A percentile compares a stretch with the other conserved stretches of the same genome.
These are phyloP conservation scores for Anguilla japonica DNA, from an alignment of 2,113 vertebrate genomes.

Conservation along the genomic window DNA sequence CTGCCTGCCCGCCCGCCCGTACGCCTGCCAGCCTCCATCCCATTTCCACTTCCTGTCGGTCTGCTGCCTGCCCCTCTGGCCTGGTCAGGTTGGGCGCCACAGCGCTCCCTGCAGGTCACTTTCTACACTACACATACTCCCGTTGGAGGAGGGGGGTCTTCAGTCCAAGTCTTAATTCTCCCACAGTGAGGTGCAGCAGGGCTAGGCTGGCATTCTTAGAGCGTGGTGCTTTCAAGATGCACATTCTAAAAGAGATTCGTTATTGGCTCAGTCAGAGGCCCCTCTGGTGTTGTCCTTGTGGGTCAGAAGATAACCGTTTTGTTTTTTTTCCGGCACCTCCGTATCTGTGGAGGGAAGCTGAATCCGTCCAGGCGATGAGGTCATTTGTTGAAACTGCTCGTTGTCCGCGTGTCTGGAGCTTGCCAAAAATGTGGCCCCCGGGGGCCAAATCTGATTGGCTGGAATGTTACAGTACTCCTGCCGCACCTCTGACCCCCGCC, in stretches of 20 bases:
- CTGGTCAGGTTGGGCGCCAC: not conserved
- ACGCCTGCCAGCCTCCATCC: constrained; percentile 27
- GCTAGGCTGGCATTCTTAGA: not conserved
- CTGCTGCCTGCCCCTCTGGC: constrained; percentile 24
- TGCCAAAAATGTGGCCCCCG: not conserved
- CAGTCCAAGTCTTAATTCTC: not conserved
- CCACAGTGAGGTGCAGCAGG: not conserved
- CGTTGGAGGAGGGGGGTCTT: not conserved
- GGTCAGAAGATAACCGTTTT: too few relatives aligned
- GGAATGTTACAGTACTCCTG: not conserved
- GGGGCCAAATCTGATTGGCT: not conserved
- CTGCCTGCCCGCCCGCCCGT: constrained; percentile 31
- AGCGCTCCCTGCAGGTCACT: constrained; percentile 25
- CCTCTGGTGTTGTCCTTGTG: too few relatives aligned
- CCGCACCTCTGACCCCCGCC: not conserved
- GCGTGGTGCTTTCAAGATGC: too few relatives aligned
- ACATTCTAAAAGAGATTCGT: too few relatives aligned
- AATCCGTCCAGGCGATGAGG: not conserved
- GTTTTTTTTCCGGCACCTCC: too few relatives aligned
- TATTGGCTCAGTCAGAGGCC: too few relatives aligned
- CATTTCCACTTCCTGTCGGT: constrained; percentile 6
- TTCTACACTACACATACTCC: constrained; percentile 17
- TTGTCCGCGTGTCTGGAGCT: not conserved
- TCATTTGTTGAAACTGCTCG: too few relatives aligned
- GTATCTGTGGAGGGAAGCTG: not conserved